Conservation (phyloP, 2,797 vertebrate genomes). For the Pogoniulus pusillus region DNA sequence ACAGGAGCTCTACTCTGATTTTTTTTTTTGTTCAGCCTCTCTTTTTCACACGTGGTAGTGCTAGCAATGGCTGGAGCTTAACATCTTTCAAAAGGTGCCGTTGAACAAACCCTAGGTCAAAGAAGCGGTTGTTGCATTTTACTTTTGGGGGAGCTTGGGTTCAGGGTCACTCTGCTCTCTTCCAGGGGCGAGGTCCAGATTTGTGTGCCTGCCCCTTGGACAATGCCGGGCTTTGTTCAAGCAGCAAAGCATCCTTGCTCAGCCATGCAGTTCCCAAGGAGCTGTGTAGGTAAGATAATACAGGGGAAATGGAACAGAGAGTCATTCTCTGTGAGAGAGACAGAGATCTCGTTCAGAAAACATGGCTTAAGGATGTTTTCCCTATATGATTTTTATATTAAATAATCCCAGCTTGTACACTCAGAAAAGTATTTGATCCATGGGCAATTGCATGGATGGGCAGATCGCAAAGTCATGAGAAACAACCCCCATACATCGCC, state of each 20-base stretch:
- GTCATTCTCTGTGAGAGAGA: background rate
- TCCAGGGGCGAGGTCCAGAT: conserved; percentile 51
- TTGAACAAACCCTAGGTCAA: background rate
- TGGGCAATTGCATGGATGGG: conserved; percentile 6
- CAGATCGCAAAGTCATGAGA: background rate
- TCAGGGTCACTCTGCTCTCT: conserved; percentile 54
- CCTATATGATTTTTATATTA: background rate
- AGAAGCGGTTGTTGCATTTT: background rate
- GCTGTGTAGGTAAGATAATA: conserved; percentile 39
- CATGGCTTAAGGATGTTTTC: background rate
- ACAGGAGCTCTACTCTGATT: background rate
- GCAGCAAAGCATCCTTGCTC: conserved; percentile 63
- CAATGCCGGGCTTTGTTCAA: conserved; percentile 56
- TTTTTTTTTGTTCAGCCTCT: background rate
- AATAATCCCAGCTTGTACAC: background rate
- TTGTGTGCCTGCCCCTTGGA: conserved; percentile 1
- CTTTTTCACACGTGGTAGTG: background rate
- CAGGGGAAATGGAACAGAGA: conserved; percentile 8
- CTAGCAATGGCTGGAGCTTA: background rate
- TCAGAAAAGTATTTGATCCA: conserved; percentile 30
- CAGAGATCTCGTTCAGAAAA: background rate
- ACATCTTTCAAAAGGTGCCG: background rate
- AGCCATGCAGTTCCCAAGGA: conserved; percentile 49
- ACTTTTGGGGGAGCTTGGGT: conserved; percentile 1
- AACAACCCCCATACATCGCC: background rate